Conservation (phyloP, 1,140 invertebrate genomes). For the Drosophila prosaltans region DNA sequence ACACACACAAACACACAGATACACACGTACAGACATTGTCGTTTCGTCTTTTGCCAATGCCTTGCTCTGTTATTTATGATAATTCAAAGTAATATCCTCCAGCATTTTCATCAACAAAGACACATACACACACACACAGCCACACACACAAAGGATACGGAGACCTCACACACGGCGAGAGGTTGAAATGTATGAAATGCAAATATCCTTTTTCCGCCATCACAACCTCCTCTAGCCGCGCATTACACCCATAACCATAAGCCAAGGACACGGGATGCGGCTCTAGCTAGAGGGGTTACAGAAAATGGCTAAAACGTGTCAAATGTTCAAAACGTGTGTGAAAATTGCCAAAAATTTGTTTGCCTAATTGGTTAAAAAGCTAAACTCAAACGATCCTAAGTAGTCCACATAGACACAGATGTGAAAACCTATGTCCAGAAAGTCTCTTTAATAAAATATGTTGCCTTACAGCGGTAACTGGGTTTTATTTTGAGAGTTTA, state of each 20-base stretch:
- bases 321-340: slow-evolving; percentile 62
- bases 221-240: not conserved
- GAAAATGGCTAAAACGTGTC: slow-evolving; percentile 71
- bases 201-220: slow-evolving; percentile 58
- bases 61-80: slow-evolving; percentile 75
- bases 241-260: not conserved
- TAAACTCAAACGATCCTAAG: slow-evolving; percentile 3
- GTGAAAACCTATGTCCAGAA: not conserved
- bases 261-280: not conserved
- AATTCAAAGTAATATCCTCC: slow-evolving; percentile 80
- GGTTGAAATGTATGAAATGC: slow-evolving; percentile 46
- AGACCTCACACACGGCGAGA: slow-evolving; percentile 19
- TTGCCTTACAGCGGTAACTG: no score
- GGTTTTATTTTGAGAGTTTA: no score
- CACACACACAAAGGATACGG: not conserved
- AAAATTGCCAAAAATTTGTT: slow-evolving; percentile 71
- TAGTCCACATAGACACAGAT: not conserved
- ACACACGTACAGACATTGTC: slow-evolving; percentile 25
- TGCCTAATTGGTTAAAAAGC: slow-evolving; percentile 59
- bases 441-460: no score
- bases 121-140: slow-evolving; percentile 14
- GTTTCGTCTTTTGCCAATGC: slow-evolving; percentile 33
- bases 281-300: not conserved
- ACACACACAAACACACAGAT: slow-evolving; percentile 7
- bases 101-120: slow-evolving; percentile 79